Evolutionary conservation across 92 coral and sea anemone genomes (phyloP).

Genomic region (Montipora capitata): DNA sequence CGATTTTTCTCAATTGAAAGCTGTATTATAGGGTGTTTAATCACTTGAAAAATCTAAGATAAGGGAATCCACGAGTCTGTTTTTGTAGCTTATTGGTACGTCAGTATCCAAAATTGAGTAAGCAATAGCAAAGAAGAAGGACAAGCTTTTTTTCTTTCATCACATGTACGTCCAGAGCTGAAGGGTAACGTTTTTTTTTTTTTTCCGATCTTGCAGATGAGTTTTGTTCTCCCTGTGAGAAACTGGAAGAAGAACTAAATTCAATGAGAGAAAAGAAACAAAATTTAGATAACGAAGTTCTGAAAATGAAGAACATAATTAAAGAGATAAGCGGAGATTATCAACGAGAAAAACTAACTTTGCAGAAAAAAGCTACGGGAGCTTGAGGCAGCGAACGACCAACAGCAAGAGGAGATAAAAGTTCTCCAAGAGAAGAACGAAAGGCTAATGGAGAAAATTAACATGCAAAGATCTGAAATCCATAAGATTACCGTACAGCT

Average conservation of each 20-base stretch:
- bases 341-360: slow-evolving; percentile 66
- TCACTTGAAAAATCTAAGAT: too few species aligned
- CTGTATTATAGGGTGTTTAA: too few species aligned
- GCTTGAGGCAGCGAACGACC: slow-evolving; percentile 70
- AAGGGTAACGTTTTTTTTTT: too few species aligned
- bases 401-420: slow-evolving; percentile 63
- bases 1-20: too few species aligned
- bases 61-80: too few species aligned
- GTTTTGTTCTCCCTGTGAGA: slow-evolving; percentile 48
- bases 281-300: slow-evolving; percentile 55
- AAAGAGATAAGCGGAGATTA: slow-evolving; percentile 65
- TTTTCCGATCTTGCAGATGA: too few species aligned
- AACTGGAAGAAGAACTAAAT: slow-evolving; percentile 60
- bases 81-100: neutral
- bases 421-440: slow-evolving; percentile 66
- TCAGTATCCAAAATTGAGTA: too few species aligned
- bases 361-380: slow-evolving; percentile 62
- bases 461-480: slow-evolving; percentile 49
- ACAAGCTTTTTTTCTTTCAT: too few species aligned
- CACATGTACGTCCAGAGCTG: too few species aligned
- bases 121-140: too few species aligned
- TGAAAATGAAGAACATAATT: slow-evolving; percentile 48
- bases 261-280: slow-evolving; percentile 23
- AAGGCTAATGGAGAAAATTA: slow-evolving; percentile 71
- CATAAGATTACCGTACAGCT: slow-evolving; percentile 66